Conservation (phyloP, 2,888 invertebrate species). For the Phaonia tiefii region DNA sequence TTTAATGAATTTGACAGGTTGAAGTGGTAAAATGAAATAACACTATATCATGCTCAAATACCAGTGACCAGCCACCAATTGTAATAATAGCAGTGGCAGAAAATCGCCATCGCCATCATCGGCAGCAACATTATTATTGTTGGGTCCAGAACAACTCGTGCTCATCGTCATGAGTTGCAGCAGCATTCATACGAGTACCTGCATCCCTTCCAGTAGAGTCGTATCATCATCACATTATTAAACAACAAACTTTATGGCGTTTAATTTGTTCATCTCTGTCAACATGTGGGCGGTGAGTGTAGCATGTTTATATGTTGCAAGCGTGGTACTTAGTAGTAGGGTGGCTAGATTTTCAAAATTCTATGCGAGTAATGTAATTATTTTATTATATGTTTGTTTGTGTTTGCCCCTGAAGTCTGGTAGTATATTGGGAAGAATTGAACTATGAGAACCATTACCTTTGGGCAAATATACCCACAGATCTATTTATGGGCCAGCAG, state of each 20-base stretch:
- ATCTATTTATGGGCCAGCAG: too few species aligned
- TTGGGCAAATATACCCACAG: too few species aligned
- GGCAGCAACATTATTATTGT: constrained; percentile 1
- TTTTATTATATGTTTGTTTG: too few species aligned
- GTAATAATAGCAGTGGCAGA: constrained; percentile 33
- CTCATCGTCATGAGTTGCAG: too few species aligned
- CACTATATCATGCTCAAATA: constrained; percentile 30
- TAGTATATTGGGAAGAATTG: too few species aligned
- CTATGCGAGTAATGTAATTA: too few species aligned
- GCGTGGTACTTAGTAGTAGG: neutral
- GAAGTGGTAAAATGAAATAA: constrained; percentile 66
- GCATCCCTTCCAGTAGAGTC: neutral
- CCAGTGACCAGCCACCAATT: constrained; percentile 4
- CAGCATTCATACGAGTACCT: neutral
- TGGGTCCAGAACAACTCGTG: too few species aligned
- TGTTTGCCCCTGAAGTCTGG: too few species aligned
- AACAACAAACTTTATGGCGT: constrained; percentile 27
- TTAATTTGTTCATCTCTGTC: too few species aligned
- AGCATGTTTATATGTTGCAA: neutral
- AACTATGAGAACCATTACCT: too few species aligned
- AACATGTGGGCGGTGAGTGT: neutral
- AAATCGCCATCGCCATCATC: constrained; percentile 50
- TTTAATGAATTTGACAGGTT: constrained; percentile 68
- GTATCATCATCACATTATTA: constrained; percentile 27
- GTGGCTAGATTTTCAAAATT: too few species aligned